phyloP scores from a whole-genome alignment of 2,888 invertebrate genomes.

The Melieria omissa region DNA sequence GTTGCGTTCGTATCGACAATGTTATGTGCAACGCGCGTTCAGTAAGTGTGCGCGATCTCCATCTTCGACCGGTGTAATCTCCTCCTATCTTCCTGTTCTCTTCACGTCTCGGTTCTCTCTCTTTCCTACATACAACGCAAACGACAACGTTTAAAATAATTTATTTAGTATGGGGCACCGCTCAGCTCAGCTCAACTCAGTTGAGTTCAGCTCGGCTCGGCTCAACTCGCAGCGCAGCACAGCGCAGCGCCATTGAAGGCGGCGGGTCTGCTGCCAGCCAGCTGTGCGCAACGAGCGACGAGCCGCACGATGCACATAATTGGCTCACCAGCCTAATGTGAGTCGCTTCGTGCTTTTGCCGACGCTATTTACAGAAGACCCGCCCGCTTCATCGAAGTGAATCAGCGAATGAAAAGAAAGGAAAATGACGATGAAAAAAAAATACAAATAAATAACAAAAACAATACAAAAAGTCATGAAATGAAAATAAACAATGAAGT shows the following conservation, averaged over 20 bases:
- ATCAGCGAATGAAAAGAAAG: constrained; percentile 50
- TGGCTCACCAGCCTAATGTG: constrained; percentile 15
- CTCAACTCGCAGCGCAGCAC: too few relatives aligned
- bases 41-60: neutral
- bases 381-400: constrained; percentile 48
- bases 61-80: constrained; percentile 18
- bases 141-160: constrained; percentile 11
- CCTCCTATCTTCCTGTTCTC: neutral
- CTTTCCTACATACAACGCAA: neutral
- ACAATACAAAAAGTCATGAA: neutral
- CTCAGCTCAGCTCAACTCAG: too few relatives aligned
- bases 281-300: constrained; percentile 14
- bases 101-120: neutral
- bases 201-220: too few relatives aligned
- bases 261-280: neutral
- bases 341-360: constrained; percentile 16
- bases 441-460: constrained; percentile 23
- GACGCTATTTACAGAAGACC: constrained; percentile 47
- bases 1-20: too few relatives aligned
- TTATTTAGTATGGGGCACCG: constrained; percentile 10
- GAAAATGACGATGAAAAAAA: constrained; percentile 37
- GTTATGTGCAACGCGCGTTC: too few relatives aligned
- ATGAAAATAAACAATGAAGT: constrained; percentile 32
- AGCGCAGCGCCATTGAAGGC: neutral
- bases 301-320: constrained; percentile 21